phyloP scores from a whole-genome alignment of 2,888 invertebrate species.

The Cheilosia impressa region DNA sequence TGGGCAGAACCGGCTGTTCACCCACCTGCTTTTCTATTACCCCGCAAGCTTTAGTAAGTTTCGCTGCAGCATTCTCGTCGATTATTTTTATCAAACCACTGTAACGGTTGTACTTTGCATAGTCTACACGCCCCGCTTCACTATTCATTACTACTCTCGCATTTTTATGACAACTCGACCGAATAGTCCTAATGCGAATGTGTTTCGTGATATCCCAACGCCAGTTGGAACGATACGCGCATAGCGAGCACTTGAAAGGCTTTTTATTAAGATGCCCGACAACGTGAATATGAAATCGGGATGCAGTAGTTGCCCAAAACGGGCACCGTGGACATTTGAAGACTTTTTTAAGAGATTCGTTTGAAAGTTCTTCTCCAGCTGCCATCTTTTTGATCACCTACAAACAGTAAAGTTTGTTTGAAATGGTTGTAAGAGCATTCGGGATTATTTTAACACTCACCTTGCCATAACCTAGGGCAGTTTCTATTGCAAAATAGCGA shows the following conservation, averaged over 20 bases:
- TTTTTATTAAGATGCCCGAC: slow-evolving; percentile 96
- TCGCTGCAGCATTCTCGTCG: slow-evolving; percentile 84
- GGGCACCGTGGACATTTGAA: slow-evolving; percentile 96
- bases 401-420: slow-evolving; percentile 82
- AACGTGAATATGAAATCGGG: slow-evolving; percentile 96
- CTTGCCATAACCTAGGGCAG: slow-evolving; percentile 84
- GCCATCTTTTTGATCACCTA: slow-evolving; percentile 86
- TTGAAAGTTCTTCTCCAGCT: slow-evolving; percentile 87
- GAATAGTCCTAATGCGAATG: slow-evolving; percentile 93
- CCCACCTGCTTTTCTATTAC: slow-evolving; percentile 84
- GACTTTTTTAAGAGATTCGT: slow-evolving; percentile 89
- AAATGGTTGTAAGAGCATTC: slow-evolving; percentile 72
- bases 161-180: slow-evolving; percentile 91
- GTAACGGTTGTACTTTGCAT: slow-evolving; percentile 96
- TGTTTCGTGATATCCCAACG: slow-evolving; percentile 98
- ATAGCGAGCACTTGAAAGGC: slow-evolving; percentile 98
- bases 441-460: slow-evolving; percentile 77
- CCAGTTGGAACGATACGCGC: slow-evolving; percentile 97
- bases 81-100: slow-evolving; percentile 88
- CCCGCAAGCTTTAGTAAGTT: slow-evolving; percentile 83
- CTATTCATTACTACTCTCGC: slow-evolving; percentile 95
- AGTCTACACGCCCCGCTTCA: slow-evolving; percentile 94
- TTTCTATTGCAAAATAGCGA: slow-evolving; percentile 84
- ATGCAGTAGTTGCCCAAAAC: slow-evolving; percentile 97
- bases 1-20: slow-evolving; percentile 77